phyloP scores from a whole-genome alignment of 1,140 invertebrate species.

The Calephelis virginiensis region DNA sequence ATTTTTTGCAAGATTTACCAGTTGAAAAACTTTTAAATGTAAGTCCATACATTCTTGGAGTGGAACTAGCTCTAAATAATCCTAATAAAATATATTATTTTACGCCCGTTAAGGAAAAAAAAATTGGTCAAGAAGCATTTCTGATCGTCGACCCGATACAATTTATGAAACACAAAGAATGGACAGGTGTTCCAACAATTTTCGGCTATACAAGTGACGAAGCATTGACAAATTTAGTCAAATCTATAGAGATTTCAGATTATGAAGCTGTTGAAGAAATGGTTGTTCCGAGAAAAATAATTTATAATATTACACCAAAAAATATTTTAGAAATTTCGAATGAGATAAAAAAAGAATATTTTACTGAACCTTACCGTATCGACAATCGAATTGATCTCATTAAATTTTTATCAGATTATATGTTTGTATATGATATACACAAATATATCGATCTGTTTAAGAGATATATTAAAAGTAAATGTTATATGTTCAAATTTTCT shows the following conservation, averaged over 20 bases:
- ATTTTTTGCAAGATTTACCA: constrained; percentile 70
- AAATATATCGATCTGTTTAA: constrained; percentile 52
- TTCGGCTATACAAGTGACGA: constrained; percentile 7
- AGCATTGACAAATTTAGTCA: background rate
- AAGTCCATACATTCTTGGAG: constrained; percentile 34
- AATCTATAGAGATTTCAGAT: background rate
- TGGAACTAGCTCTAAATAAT: constrained; percentile 39
- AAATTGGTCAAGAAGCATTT: constrained; percentile 57
- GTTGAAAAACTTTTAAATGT: constrained; percentile 54
- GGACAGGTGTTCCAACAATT: constrained; percentile 34
- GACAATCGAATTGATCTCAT: constrained; percentile 49
- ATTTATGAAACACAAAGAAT: constrained; percentile 52
- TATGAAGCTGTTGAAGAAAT: constrained; percentile 34
- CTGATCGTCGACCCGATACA: constrained; percentile 47
- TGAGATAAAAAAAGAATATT: constrained; percentile 70
- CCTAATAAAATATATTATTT: constrained; percentile 47
- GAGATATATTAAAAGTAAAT: constrained; percentile 30
- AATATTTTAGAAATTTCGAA: constrained; percentile 48
- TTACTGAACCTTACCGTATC: constrained; percentile 44
- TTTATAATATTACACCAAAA: constrained; percentile 30
- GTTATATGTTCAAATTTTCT: constrained; percentile 45
- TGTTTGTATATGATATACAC: constrained; percentile 62
- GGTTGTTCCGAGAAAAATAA: constrained; percentile 42
- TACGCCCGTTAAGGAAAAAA: constrained; percentile 66
- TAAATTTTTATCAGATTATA: constrained; percentile 49